Evolutionary conservation across 2,797 vertebrate species (phyloP).

Genomic region (Aratinga solstitialis): DNA sequence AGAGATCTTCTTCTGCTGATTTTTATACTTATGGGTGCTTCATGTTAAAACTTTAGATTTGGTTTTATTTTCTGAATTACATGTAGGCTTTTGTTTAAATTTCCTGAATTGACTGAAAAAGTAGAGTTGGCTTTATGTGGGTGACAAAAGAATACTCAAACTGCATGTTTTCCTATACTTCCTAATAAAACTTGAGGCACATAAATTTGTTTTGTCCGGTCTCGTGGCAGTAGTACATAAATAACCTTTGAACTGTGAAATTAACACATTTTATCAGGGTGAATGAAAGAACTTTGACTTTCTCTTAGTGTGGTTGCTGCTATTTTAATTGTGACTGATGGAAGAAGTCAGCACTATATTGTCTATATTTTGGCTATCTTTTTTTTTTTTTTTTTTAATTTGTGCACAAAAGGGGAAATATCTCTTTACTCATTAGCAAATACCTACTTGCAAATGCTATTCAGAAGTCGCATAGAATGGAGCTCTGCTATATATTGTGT

Average conservation of each 20-base stretch:
- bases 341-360: background rate
- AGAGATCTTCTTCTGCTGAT: background rate
- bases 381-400: background rate
- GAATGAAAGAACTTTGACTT: background rate
- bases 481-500: background rate
- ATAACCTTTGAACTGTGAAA: background rate
- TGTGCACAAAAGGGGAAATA: background rate
- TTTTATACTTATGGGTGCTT: background rate
- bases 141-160: background rate
- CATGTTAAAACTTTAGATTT: background rate
- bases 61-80: background rate
- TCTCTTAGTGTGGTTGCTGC: background rate
- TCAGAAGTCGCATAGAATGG: background rate
- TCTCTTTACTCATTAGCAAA: background rate
- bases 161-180: background rate
- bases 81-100: background rate
- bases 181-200: background rate
- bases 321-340: background rate
- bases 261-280: background rate
- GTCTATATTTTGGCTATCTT: background rate
- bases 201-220: background rate
- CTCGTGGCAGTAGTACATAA: background rate
- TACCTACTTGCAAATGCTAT: background rate
- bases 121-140: background rate
- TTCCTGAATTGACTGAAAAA: background rate